Evolutionary conservation across 2,797 vertebrate genomes (phyloP), one percentile per base, ranked within the genome.

Genomic region (Anisognathus igniventris): DNA sequence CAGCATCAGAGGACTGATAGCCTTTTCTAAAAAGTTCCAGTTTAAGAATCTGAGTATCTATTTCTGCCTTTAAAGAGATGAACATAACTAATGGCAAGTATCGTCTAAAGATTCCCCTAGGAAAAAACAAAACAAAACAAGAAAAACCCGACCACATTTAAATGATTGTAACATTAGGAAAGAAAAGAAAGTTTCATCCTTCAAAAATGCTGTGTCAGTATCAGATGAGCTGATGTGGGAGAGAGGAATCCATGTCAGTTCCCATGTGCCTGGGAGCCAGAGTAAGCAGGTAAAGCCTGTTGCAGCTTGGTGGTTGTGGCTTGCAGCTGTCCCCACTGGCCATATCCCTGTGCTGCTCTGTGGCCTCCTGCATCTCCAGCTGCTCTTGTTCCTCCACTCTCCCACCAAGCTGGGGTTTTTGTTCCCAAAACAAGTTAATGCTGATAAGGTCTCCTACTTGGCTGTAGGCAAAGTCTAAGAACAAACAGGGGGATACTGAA

Each of bases 361-460:
- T 1, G 0, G 12, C 17, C 27, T 27, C 78, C 31, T 2, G 1
- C 39, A 45, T 10, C 8, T 48, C 45, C 57, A 54, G 35, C 16
- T 66, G 35, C 18, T 76, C 54, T 58, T 0, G 0, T 2, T 58
- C 40, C 21, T 16, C 33, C 2, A 20, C 14, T 45, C 4, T 17
- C 24, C 11, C 33, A 27, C 2, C 9, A 33, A 2, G 3, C 3
- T 27, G 10, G 7, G 10, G 0, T 1, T 22, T 33, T 10, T 12
- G 3, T 1, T 3, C 7, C 21, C 13, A 24, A 27, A 50, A 57
- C 24, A 54, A n/a, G 7, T 25, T 48, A 60, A 71, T 8, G 45
- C 23, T 37, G 28, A 25, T 35, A 64, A n/a, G 1, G 8, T 57
- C 31, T 91, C 47, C 64, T 76, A 19, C 14, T 47, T 74, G 53